phyloP scores from a whole-genome alignment of 2,888 invertebrate species.

The Euzophera pinguis region DNA sequence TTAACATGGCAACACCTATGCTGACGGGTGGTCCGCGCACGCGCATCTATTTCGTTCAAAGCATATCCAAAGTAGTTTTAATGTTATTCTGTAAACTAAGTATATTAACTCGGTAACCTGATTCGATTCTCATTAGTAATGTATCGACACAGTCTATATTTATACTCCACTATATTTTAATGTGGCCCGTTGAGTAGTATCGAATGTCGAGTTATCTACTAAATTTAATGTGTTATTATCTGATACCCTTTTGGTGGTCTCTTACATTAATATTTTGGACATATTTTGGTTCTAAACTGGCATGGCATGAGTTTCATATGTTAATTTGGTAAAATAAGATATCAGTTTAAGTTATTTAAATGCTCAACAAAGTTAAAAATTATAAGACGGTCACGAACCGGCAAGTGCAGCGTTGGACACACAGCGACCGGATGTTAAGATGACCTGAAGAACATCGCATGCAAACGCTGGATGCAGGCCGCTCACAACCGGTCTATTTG shows the following conservation, averaged over 20 bases:
- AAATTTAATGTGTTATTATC: slow-evolving; percentile 5
- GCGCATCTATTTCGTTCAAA: slow-evolving; percentile 4
- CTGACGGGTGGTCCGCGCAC: slow-evolving; percentile 17
- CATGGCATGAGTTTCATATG: background rate
- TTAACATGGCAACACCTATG: background rate
- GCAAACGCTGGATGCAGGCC: too few relatives aligned
- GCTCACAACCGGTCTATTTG: too few relatives aligned
- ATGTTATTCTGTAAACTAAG: slow-evolving; percentile 4
- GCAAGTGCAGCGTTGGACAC: too few relatives aligned
- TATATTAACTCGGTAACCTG: slow-evolving; percentile 1
- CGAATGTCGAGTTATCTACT: background rate
- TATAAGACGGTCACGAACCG: too few relatives aligned
- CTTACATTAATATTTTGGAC: slow-evolving; percentile 2
- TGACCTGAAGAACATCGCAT: too few relatives aligned
- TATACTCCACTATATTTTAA: slow-evolving; percentile 3
- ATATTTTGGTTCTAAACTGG: background rate
- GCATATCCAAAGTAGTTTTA: slow-evolving; percentile 3
- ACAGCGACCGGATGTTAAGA: too few relatives aligned
- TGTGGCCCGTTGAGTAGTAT: slow-evolving; percentile 1
- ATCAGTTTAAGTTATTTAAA: background rate
- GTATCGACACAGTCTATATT: slow-evolving; percentile 5
- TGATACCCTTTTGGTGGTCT: slow-evolving; percentile 5
- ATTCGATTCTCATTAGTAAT: slow-evolving; percentile 1
- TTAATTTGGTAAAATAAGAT: background rate
- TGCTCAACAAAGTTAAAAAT: too few relatives aligned